phyloP scores from a whole-genome alignment of 1,140 invertebrate genomes.

The Zaprionus davidi region DNA sequence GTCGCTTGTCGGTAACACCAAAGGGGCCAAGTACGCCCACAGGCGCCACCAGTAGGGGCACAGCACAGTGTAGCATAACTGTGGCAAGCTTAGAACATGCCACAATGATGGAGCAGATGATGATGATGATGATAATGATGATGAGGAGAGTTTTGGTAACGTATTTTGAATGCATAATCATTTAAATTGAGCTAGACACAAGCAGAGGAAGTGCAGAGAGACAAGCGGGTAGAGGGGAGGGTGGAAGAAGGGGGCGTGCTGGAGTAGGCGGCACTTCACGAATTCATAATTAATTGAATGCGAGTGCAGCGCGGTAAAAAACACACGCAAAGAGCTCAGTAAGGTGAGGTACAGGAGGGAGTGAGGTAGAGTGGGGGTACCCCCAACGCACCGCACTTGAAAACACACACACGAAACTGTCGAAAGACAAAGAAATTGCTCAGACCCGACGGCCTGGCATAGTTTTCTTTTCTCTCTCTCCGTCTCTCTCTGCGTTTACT shows the following conservation, averaged over 20 bases:
- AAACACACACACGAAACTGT: constrained; percentile 3
- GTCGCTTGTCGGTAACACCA: constrained; percentile 32
- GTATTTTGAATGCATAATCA: constrained; percentile 67
- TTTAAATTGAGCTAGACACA: constrained; percentile 27
- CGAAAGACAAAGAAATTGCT: constrained; percentile 44
- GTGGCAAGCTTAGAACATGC: constrained; percentile 36
- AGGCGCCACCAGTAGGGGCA: constrained; percentile 13
- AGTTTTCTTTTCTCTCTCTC: constrained; percentile 18
- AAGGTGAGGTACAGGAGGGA: background rate
- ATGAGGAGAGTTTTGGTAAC: constrained; percentile 66
- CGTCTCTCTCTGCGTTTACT: constrained; percentile 8
- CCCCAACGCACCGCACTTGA: constrained; percentile 28
- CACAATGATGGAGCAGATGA: background rate
- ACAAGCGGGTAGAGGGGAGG: background rate
- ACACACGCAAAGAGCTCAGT: constrained; percentile 14
- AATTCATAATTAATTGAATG: constrained; percentile 43
- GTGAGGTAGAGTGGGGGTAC: background rate
- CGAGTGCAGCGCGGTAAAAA: constrained; percentile 33
- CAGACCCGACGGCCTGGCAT: constrained; percentile 6
- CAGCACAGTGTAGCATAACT: constrained; percentile 12
- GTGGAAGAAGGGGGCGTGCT: background rate
- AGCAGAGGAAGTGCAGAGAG: background rate
- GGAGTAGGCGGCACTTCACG: constrained; percentile 22
- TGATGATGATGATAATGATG: constrained; percentile 16
- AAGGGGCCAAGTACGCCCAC: constrained; percentile 35